Evolutionary conservation across 2,797 vertebrate genomes (phyloP), one percentile per base, ranked within the genome.

Genomic region (Phataginus tetradactyla): DNA sequence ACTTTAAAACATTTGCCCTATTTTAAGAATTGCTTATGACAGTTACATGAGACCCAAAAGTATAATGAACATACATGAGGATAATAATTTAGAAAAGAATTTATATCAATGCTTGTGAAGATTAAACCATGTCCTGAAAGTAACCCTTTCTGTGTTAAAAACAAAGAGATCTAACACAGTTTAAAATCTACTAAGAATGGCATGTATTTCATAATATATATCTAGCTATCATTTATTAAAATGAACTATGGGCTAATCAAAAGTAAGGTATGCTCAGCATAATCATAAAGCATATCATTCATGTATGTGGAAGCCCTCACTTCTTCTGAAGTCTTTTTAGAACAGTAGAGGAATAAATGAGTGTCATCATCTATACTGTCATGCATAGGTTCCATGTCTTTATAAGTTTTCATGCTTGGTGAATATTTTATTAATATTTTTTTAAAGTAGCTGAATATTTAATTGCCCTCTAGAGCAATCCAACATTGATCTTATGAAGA

Each of bases 11-110:
- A 74, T 66, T 71, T 61, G 29, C 25, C 61, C 45, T 95, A 61
- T 91, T 93, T 95, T 42, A 81, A 78, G 61, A 87, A 66, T 53
- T 55, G 37, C 74, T 94, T 87, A 57, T 69, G 14, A 72, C 14
- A 75, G 69, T 42, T 27, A 74, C 2, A 20, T 53, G 5, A 61
- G 25, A 87, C 14, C 25, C 49, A 91, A 92, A 94, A 49, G 20
- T 80, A 78, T 9, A 34, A 3, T 61, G 27, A 74, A 59, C 8
- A 39, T 78, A 53, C 7, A 49, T 17, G 2, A 87, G 59, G 72
- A 59, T 72, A 77, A 69, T 12, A 85, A 80, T n/a, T 80, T 75
- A 86, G 25, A 69, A 71, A 86, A 55, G 27, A 68, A 53, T 59
- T 83, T 13, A 49, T 69, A 77, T 90, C 39, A 37, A 59, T 34